A percentile compares a stretch with the other conserved stretches of the same genome.
Evolutionary conservation across 2,888 invertebrate genomes (phyloP).

Genomic region (Beris chalybata): DNA sequence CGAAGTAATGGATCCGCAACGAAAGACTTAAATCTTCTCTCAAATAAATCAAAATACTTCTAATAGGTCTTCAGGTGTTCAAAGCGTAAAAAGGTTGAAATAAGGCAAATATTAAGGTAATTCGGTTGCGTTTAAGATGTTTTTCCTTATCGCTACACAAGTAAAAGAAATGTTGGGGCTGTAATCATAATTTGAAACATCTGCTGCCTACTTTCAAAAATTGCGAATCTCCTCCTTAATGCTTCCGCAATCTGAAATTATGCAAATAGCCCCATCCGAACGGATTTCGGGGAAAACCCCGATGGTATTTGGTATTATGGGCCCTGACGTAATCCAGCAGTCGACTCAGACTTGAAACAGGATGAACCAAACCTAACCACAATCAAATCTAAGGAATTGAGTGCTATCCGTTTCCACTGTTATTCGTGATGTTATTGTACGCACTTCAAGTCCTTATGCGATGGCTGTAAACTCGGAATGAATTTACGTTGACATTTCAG

Average conservation of each 20-base stretch:
- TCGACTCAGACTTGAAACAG: no score
- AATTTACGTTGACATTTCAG: no score
- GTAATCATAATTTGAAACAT: slow-evolving; percentile 30
- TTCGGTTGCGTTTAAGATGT: background rate
- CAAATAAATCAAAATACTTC: slow-evolving; percentile 11
- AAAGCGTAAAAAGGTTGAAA: background rate
- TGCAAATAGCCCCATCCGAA: slow-evolving; percentile 19
- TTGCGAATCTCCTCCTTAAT: slow-evolving; percentile 24
- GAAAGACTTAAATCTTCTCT: slow-evolving; percentile 7
- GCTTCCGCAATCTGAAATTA: slow-evolving; percentile 26
- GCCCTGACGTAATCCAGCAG: no score
- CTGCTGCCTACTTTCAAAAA: slow-evolving; percentile 21
- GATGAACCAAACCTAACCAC: no score
- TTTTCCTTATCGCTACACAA: background rate
- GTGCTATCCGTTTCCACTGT: no score
- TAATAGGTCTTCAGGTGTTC: slow-evolving; percentile 9
- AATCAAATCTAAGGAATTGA: no score
- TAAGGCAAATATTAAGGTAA: slow-evolving; percentile 14
- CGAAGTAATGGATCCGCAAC: background rate
- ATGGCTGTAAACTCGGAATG: no score
- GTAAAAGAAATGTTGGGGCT: slow-evolving; percentile 12
- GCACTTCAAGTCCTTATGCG: no score
- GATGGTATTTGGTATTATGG: no score
- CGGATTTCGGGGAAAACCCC: no score
- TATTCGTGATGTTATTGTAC: no score